These are phyloP conservation scores for Rugalucina vietnamica DNA, from an alignment of 2,888 invertebrate genomes.

Conservation along the genomic window DNA sequence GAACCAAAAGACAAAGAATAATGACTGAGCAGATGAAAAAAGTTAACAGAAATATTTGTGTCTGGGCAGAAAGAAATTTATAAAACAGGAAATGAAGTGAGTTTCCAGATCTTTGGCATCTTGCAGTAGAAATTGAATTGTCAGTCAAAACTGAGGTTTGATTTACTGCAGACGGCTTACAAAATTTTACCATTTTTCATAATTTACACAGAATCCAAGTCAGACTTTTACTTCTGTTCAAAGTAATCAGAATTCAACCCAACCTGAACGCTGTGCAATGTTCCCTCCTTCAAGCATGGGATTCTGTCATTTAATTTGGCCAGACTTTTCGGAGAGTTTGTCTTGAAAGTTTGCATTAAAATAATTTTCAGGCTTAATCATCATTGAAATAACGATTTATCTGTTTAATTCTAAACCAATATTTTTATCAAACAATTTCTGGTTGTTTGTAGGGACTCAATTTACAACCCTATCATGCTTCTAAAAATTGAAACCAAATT, in stretches of 20 bases:
- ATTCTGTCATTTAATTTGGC: too few species aligned
- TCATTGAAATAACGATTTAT: too few species aligned
- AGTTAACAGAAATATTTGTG: not conserved
- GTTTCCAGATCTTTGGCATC: not conserved
- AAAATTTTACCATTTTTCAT: too few species aligned
- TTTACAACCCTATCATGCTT: conserved; percentile 20
- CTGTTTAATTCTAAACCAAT: not conserved
- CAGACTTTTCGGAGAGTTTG: too few species aligned
- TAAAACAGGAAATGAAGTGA: not conserved
- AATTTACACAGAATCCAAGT: too few species aligned
- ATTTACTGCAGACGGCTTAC: not conserved
- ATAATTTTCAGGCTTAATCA: too few species aligned
- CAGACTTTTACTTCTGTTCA: too few species aligned
- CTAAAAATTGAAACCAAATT: conserved; percentile 35
- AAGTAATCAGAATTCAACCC: too few species aligned
- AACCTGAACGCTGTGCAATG: too few species aligned
- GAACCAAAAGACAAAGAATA: conserved; percentile 1
- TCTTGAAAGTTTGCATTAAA: too few species aligned
- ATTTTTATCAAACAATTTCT: not conserved
- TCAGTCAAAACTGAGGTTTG: not conserved
- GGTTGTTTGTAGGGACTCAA: not conserved
- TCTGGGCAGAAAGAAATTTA: not conserved
- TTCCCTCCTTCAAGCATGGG: too few species aligned
- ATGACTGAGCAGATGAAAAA: not conserved
- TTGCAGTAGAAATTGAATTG: not conserved